Evolutionary conservation across 2,797 vertebrate genomes (phyloP), one percentile per base, ranked within the genome.

Genomic region (Masticophis lateralis): DNA sequence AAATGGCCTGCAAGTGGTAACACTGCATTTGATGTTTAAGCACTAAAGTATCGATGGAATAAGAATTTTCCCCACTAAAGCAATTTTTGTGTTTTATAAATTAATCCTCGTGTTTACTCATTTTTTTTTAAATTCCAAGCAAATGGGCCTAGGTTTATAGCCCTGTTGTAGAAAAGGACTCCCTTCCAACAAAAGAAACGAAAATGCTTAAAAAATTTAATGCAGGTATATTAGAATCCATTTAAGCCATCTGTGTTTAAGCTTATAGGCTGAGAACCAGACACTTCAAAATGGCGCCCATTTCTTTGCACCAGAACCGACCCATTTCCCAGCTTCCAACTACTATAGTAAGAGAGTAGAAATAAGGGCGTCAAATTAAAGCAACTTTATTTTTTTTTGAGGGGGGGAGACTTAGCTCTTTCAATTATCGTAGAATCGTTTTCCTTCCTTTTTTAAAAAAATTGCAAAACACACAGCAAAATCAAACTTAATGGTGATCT

Each of bases 231-330:
- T 83, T 32, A 37, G 18, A 83, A 55, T 25, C 74, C 74, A 63
- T 2, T 9, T 10, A 93, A 56, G 53, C 55, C 13, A 13, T 11
- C 53, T 56, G 66, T 43, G 16, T 4, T 61, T 53, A 90, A 27
- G 37, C 32, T 28, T 1, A 8, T 59, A 32, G 4, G 8, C n/a
- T n/a, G 32, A 32, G 4, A 28, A 6, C 28, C 61, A 37, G 28
- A n/a, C 18, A 57, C 3, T 53, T 16, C 89, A 88, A 88, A 93
- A 83, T 89, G 92, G 63, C n/a, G 14, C 32, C 86, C 14, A 87
- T 59, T 94, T 69, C 93, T 89, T 91, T 95, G 89, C 69, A 90
- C 90, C 90, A 47, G 20, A 47, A 89, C 56, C 57, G 32, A 43
- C 32, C 25, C 92, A 92, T 22, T 88, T 88, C 32, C 2, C 59